A percentile compares a stretch with the other conserved stretches of the same genome.
Evolutionary conservation across 2,797 vertebrate genomes (phyloP).

Genomic region (Myotis vivesi): DNA sequence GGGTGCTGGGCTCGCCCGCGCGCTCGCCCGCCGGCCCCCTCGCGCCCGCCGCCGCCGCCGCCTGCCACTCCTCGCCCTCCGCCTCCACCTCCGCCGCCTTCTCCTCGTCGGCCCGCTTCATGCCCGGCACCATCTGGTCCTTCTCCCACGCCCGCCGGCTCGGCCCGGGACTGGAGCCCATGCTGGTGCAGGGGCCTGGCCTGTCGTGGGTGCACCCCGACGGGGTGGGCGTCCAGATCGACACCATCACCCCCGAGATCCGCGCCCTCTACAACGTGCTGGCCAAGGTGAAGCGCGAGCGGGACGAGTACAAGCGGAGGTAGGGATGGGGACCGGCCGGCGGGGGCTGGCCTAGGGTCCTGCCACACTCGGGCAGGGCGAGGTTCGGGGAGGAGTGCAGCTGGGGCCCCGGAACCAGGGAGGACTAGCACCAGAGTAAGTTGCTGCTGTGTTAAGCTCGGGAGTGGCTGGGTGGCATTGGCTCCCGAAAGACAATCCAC

Average conservation of each 20-base stretch:
- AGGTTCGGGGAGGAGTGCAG: not conserved
- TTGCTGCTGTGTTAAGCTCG: not conserved
- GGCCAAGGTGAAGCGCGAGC: slow-evolving; percentile 97
- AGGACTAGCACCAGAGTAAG: not conserved
- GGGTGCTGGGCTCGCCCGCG: slow-evolving; percentile 80
- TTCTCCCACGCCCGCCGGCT: slow-evolving; percentile 92
- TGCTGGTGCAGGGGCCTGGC: slow-evolving; percentile 90
- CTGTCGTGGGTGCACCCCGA: slow-evolving; percentile 95
- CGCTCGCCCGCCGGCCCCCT: slow-evolving; percentile 60
- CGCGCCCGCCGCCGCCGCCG: slow-evolving; percentile 29
- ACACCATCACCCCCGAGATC: slow-evolving; percentile 97
- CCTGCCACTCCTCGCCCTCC: slow-evolving; percentile 65
- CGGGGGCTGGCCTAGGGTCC: not conserved
- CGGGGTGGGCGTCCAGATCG: slow-evolving; percentile 97
- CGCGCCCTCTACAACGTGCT: slow-evolving; percentile 97
- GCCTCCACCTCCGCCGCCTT: slow-evolving; percentile 66
- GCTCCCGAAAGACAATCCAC: not conserved
- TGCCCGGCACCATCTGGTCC: slow-evolving; percentile 96
- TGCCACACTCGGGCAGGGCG: not conserved
- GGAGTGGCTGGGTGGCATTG: not conserved
- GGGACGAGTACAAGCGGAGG: slow-evolving; percentile 98
- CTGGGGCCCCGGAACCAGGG: not conserved
- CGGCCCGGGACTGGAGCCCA: slow-evolving; percentile 88
- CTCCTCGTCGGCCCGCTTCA: slow-evolving; percentile 85
- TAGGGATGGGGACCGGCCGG: slow-evolving; percentile 79